Conservation (phyloP, 2,113 vertebrate genomes). For the Triplophysa tibetana region DNA sequence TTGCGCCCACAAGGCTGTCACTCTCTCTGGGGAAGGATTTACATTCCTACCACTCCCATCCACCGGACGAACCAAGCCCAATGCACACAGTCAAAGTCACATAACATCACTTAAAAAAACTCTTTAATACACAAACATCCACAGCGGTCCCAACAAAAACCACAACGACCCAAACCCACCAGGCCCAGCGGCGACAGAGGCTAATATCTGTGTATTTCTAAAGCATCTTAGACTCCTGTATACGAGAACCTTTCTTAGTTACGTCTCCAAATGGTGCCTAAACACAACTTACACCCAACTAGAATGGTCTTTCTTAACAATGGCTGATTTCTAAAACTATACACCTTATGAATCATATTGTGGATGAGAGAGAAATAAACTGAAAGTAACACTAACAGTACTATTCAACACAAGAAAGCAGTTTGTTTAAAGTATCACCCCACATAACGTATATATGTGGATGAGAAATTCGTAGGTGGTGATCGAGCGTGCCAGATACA, state of each 20-base stretch:
- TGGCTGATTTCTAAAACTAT: too few relatives aligned
- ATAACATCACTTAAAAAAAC: background rate
- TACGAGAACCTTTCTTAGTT: background rate
- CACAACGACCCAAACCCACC: background rate
- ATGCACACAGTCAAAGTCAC: constrained; percentile 3
- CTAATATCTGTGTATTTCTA: background rate
- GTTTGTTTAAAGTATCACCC: constrained; percentile 7
- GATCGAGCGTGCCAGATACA: constrained; percentile 16
- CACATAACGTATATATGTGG: constrained; percentile 12
- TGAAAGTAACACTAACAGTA: background rate
- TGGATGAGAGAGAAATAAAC: background rate
- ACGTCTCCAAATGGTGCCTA: too few relatives aligned
- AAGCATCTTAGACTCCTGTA: background rate
- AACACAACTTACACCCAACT: too few relatives aligned
- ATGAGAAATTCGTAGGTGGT: constrained; percentile 21
- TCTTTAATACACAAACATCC: background rate
- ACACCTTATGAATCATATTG: background rate
- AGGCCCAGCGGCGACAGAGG: background rate
- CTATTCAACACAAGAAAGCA: background rate
- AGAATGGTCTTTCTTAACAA: too few relatives aligned
- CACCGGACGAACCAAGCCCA: constrained; percentile 35
- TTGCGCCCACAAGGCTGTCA: constrained; percentile 15
- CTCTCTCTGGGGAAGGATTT: constrained; percentile 44
- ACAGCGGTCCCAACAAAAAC: constrained; percentile 13
- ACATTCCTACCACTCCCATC: constrained; percentile 52